phyloP scores from a whole-genome alignment of 2,797 vertebrate genomes.

The Furcifer pardalis region DNA sequence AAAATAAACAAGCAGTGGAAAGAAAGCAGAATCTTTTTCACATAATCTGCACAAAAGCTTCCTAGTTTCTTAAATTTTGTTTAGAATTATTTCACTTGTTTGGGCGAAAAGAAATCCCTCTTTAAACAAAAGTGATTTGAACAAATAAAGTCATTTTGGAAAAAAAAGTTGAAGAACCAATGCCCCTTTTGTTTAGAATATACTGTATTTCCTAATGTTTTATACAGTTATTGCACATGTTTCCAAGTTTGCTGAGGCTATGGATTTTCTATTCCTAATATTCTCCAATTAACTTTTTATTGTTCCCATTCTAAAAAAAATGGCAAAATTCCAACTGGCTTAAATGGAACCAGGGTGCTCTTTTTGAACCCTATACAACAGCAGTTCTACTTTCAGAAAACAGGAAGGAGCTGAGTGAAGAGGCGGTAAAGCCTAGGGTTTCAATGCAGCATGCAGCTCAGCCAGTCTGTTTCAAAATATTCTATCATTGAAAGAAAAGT shows the following conservation, averaged over 20 bases:
- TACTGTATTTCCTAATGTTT: background rate
- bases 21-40: conserved; percentile 45
- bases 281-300: background rate
- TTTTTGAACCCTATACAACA: background rate
- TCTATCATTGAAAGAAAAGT: background rate
- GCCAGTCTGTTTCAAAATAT: background rate
- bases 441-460: background rate
- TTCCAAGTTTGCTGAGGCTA: background rate
- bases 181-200: background rate
- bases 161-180: background rate
- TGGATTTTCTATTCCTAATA: background rate
- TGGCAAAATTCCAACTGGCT: background rate
- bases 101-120: conserved; percentile 18
- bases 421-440: background rate
- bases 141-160: background rate
- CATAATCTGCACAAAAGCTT: background rate
- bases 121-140: background rate
- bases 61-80: conserved; percentile 17
- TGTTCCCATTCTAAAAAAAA: background rate
- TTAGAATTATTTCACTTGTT: conserved; percentile 30
- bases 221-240: background rate
- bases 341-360: background rate
- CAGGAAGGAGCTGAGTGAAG: background rate
- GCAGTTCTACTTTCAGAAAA: background rate
- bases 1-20: conserved; percentile 56